Base-by-base conservation (phyloP, 2,888 invertebrate species). In the Anaspis maculata region DNA sequence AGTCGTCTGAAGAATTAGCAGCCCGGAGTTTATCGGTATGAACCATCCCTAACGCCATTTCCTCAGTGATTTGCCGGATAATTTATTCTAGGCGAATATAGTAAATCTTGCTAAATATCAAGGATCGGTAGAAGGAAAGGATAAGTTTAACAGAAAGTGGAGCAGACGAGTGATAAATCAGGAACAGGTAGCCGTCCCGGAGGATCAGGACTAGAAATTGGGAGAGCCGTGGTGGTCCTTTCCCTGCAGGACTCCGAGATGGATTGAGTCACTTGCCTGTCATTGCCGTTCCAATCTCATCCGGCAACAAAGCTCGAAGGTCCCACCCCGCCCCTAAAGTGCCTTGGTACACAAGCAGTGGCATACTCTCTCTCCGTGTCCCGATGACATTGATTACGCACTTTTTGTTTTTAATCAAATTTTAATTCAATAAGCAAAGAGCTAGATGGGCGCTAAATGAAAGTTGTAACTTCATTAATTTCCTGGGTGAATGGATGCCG, bases 131-230 rank as follows among this genome's bases (percentile, higher is more conserved):
- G 50, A 54, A 58, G 50, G 53, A 54, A 54, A 54, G 55, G 62
- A 63, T 61, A 61, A 60, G 59, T 58, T 59, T 51, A 54, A 56
- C 53, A 46, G 58, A 61, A 61, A 61, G 62, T 62, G 62, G 60
- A 62, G 48, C 54, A 55, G 63, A 62, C 61, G 57, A 61, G 62
- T 59, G 57, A 65, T 64, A 64, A 64, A 64, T 64, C 64, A 63
- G 62, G 62, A 60, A 59, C 59, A 62, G 61, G 62, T 62, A 61
- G 58, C 48, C 55, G 52, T 61, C 61, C 62, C 61, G 56, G 33
- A 53, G 62, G 62, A 63, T 59, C 54, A 48, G 49, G 53, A 55
- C 56, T 57, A 51, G 56, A 55, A 57, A 59, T 58, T 58, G 59
- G 56, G 56, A 56, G 54, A 57, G 54, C 59, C 56, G 54, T 56